phyloP scores from a whole-genome alignment of 2,797 vertebrate species.

The Brotula barbata region DNA sequence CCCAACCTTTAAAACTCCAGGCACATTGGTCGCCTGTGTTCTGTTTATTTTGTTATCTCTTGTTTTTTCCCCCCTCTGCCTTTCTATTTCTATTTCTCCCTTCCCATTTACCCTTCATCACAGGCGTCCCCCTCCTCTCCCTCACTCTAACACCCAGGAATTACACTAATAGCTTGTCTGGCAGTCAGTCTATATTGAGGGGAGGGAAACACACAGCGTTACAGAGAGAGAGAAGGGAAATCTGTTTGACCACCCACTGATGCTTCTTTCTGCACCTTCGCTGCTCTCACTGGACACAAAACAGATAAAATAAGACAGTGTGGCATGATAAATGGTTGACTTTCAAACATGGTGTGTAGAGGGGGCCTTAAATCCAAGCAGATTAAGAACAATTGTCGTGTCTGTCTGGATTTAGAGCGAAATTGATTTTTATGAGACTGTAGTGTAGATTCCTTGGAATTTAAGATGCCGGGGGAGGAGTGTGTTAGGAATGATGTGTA shows the following conservation, averaged over 20 bases:
- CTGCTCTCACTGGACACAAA: constrained; percentile 8
- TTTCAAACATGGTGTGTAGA: constrained; percentile 1
- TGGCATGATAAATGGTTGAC: constrained; percentile 10
- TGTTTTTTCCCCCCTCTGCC: constrained; percentile 20
- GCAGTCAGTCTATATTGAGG: constrained; percentile 44
- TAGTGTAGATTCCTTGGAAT: background rate
- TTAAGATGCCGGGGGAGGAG: background rate
- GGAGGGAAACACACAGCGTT: background rate
- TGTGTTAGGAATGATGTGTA: background rate
- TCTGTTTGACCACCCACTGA: constrained; percentile 22
- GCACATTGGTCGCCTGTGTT: background rate
- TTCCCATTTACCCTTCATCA: constrained; percentile 24
- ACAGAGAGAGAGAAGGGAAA: constrained; percentile 16
- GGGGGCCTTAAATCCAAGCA: background rate
- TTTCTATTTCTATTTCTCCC: background rate
- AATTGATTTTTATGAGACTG: background rate
- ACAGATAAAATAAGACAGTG: no score
- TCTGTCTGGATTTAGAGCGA: background rate
- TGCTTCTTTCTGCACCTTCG: constrained; percentile 26
- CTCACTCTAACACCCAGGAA: constrained; percentile 45
- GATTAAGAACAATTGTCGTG: no score
- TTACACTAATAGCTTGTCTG: constrained; percentile 58
- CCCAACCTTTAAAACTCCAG: background rate
- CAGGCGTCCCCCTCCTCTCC: constrained; percentile 38
- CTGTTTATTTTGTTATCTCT: constrained; percentile 1